Evolutionary conservation across 2,888 invertebrate species (phyloP), one percentile per base, ranked within the genome.

Genomic region (Aspidiotus rigidus): DNA sequence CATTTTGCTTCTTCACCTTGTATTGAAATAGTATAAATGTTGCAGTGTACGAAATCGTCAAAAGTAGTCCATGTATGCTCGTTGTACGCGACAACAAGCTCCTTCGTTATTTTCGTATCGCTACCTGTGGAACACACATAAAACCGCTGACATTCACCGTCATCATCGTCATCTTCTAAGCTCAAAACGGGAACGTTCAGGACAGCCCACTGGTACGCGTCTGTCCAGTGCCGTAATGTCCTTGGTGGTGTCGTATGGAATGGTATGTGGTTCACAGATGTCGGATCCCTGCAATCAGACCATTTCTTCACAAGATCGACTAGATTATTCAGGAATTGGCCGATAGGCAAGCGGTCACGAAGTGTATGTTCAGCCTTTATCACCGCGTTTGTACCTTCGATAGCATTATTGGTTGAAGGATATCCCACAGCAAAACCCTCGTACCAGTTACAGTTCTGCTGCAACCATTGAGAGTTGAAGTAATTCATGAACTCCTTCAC

Each of bases 361-460:
- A 72, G 69, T 17, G 39, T 57, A 57, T 61, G 61, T 40, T 61
- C 61, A 16, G 28, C 28, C 40, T 61, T 61, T 15, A 61, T 61
- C 28, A 61, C 61, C 11, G 61, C 61, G 28, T 61, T 61, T 61
- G 61, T 61, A 39, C 17, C 16, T 61, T 61, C 61, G 28, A 61
- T 39, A 39, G 28, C 17, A 28, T 61, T 61, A 40, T 61, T 61
- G 16, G 61, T 16, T 11, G 61, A 61, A 28, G 61, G 61, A 13
- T 39, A 61, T 40, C 61, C 61, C 61, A 17, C 61, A 39, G 61
- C 61, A 39, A 40, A 17, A 39, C 16, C 61, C n/a, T 61, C 39
- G 13, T 61, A 61, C 16, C 61, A 61, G 8, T 61, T 61, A n/a
- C 28, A 28, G 28, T 61, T 39, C 40, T 61, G 17, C 39, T 61